These are phyloP conservation scores for Sipha flava DNA, from an alignment of 1,140 invertebrate species.

Conservation along the genomic window DNA sequence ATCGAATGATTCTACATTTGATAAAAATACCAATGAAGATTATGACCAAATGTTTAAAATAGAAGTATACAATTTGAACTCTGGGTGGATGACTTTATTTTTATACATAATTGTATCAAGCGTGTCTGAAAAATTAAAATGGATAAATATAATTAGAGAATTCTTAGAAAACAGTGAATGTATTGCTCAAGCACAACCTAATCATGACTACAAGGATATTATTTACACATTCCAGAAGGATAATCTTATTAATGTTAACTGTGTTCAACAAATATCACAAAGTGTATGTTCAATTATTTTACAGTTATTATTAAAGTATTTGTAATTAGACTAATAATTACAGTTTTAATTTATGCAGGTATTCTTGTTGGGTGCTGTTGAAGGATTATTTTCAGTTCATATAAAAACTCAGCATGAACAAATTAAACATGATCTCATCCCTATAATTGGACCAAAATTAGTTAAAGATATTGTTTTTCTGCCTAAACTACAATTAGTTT, in stretches of 20 bases:
- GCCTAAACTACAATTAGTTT: slow-evolving; percentile 24
- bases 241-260: background rate
- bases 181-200: background rate
- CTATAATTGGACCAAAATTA: slow-evolving; percentile 21
- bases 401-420: background rate
- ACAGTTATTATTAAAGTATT: background rate
- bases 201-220: slow-evolving; percentile 12
- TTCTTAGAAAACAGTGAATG: background rate
- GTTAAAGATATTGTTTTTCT: slow-evolving; percentile 14
- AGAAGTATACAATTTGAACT: slow-evolving; percentile 6
- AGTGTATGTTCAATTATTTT: background rate
- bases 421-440: background rate
- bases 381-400: slow-evolving; percentile 32
- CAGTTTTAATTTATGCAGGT: background rate
- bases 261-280: slow-evolving; percentile 25
- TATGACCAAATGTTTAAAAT: slow-evolving; percentile 26
- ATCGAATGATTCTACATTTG: slow-evolving; percentile 25
- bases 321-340: background rate
- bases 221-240: background rate
- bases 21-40: slow-evolving; percentile 21
- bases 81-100: slow-evolving; percentile 11
- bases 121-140: background rate
- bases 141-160: background rate
- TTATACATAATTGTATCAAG: slow-evolving; percentile 8
- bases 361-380: slow-evolving; percentile 16